Evolutionary conservation across 2,113 vertebrate genomes (phyloP).

Genomic region (Poeciliopsis retropinna): DNA sequence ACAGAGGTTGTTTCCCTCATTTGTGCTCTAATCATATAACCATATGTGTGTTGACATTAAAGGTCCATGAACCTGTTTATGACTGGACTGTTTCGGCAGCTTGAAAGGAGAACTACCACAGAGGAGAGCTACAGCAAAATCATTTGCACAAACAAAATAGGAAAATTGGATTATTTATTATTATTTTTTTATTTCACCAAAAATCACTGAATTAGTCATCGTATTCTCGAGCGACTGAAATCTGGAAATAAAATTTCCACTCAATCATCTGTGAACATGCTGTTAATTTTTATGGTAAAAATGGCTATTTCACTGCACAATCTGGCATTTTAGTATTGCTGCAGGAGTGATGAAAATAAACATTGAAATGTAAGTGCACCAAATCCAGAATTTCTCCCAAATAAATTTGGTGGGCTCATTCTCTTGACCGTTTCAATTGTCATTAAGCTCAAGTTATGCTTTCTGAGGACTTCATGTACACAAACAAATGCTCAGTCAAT

Average conservation of each 20-base stretch:
- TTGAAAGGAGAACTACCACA: not conserved
- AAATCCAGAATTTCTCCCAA: not conserved
- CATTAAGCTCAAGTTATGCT: constrained; percentile 21
- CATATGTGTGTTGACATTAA: constrained; percentile 20
- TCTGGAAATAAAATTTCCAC: no score
- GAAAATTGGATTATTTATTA: not conserved
- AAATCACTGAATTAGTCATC: not conserved
- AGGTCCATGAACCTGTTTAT: not conserved
- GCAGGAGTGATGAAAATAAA: constrained; percentile 8
- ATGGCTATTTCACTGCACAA: not conserved
- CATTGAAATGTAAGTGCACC: not conserved
- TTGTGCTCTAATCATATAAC: constrained; percentile 14
- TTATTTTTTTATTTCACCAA: not conserved
- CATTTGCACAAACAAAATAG: no score
- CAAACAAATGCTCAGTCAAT: constrained; percentile 33
- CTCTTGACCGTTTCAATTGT: constrained; percentile 10
- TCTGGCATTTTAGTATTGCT: not conserved
- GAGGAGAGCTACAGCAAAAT: not conserved
- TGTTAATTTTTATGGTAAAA: not conserved
- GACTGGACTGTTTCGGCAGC: not conserved
- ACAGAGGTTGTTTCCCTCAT: constrained; percentile 20
- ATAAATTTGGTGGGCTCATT: constrained; percentile 8
- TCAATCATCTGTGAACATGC: not conserved
- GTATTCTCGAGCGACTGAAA: no score
- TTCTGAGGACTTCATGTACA: constrained; percentile 13